These are phyloP conservation scores for Epinotia bilunana DNA, from an alignment of 2,888 invertebrate genomes.

Conservation along the genomic window DNA sequence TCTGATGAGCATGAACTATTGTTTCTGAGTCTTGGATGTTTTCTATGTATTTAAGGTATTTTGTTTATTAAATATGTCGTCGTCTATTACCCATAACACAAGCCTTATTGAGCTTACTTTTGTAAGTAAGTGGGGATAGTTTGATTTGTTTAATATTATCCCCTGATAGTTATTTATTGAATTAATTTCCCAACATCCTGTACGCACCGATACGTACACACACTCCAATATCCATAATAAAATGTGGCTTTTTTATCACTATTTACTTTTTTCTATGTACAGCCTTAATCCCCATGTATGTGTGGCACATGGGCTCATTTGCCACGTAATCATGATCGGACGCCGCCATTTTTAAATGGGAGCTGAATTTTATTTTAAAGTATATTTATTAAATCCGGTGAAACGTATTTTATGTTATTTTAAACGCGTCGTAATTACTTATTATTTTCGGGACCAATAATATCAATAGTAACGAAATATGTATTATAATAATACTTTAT, in stretches of 20 bases:
- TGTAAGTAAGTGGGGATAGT: too few species aligned
- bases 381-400: slow-evolving; percentile 15
- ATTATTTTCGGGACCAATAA: neutral
- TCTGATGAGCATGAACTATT: too few species aligned
- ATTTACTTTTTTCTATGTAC: slow-evolving; percentile 83
- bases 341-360: slow-evolving; percentile 29
- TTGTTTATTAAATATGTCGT: too few species aligned
- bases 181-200: slow-evolving; percentile 57
- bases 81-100: too few species aligned
- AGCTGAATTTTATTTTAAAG: slow-evolving; percentile 29
- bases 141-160: too few species aligned
- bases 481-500: too few species aligned
- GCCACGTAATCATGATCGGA: slow-evolving; percentile 38
- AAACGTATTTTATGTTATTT: slow-evolving; percentile 17
- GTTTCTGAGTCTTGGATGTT: too few species aligned
- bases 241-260: slow-evolving; percentile 83
- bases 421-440: neutral
- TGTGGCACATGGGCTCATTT: slow-evolving; percentile 44
- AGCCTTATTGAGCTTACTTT: too few species aligned
- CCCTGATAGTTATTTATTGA: neutral
- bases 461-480: neutral
- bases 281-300: slow-evolving; percentile 44
- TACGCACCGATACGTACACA: slow-evolving; percentile 67
- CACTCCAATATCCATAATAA: slow-evolving; percentile 82
- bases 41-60: too few species aligned